A percentile compares a stretch with the other conserved stretches of the same genome.
These are phyloP conservation scores for Mobula birostris DNA, from an alignment of 2,113 vertebrate genomes.

Conservation along the genomic window DNA sequence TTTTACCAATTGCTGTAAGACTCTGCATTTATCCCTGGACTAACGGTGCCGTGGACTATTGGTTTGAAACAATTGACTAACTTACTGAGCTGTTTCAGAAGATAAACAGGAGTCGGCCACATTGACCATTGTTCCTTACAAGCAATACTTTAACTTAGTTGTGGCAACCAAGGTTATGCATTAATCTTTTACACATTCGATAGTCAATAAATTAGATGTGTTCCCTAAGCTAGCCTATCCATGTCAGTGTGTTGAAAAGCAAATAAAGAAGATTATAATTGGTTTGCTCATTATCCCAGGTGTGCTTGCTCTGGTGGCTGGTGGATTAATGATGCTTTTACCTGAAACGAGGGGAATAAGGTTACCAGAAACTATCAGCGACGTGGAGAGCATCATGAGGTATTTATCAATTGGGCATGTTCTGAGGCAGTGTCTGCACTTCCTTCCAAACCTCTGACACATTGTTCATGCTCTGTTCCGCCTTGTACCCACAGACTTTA, in stretches of 20 bases:
- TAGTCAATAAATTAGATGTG: not conserved
- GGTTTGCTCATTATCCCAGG: conserved; percentile 50
- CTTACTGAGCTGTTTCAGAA: not conserved
- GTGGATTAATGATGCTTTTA: conserved; percentile 72
- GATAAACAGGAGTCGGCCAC: not conserved
- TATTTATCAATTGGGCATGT: conserved; percentile 43
- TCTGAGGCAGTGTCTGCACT: not conserved
- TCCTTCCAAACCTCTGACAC: not conserved
- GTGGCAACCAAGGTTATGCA: not conserved
- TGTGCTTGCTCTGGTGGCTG: conserved; percentile 69
- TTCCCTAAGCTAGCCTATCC: not conserved
- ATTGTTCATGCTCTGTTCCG: not conserved
- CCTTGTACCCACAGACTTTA: not conserved
- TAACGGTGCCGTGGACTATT: not conserved
- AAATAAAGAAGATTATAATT: not conserved
- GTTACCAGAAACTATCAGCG: conserved; percentile 82
- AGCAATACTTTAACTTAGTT: not conserved
- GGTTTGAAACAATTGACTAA: not conserved
- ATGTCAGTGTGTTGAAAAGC: not conserved
- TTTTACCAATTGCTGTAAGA: not conserved
- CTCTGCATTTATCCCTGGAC: not conserved
- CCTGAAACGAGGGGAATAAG: conserved; percentile 83
- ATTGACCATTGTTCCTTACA: not conserved
- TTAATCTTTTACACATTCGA: not conserved
- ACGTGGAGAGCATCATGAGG: conserved; percentile 78